phyloP scores from a whole-genome alignment of 2,797 vertebrate genomes.

The Ciconia nigra region DNA sequence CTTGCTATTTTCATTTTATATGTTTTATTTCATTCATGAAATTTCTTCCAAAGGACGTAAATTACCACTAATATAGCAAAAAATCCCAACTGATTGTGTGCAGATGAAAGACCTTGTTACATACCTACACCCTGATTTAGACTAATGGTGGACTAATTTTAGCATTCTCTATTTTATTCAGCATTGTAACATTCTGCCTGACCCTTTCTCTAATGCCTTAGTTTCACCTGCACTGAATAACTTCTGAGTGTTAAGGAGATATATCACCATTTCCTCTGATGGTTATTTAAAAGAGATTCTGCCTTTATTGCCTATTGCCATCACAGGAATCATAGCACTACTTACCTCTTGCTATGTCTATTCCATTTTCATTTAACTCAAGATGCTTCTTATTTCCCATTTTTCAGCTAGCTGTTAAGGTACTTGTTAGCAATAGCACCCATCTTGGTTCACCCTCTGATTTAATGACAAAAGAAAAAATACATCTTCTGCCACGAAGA shows the following conservation, averaged over 20 bases:
- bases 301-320: neutral
- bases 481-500: neutral
- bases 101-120: neutral
- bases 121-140: neutral
- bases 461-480: neutral
- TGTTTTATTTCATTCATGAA: neutral
- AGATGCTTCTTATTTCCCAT: neutral
- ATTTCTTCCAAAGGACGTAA: neutral
- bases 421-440: neutral
- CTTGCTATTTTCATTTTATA: neutral
- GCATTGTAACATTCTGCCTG: neutral
- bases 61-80: neutral
- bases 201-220: neutral
- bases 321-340: neutral
- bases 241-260: neutral
- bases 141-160: neutral
- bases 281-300: constrained; percentile 9
- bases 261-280: neutral
- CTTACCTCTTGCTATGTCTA: neutral
- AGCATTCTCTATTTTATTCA: neutral
- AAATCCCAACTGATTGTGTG: neutral
- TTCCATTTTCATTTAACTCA: constrained; percentile 20
- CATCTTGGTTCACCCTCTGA: neutral
- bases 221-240: neutral
- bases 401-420: neutral